Evolutionary conservation across 1,140 invertebrate species (phyloP).

Genomic region (Pararge aegeria): DNA sequence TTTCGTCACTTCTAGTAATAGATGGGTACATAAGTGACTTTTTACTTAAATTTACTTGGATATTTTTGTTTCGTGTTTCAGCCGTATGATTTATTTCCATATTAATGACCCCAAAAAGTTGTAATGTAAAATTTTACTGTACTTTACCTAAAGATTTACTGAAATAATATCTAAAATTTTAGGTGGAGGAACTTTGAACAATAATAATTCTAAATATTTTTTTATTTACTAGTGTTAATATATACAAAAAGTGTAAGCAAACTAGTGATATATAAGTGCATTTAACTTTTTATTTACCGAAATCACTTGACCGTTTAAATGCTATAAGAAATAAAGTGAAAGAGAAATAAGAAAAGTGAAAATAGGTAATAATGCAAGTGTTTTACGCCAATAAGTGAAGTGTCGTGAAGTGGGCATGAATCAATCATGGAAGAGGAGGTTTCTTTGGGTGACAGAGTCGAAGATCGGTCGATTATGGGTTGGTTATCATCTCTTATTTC

Average conservation of each 20-base stretch:
- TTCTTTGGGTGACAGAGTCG: constrained; percentile 55
- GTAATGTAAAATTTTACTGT: neutral
- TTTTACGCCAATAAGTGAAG: constrained; percentile 2
- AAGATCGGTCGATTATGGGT: constrained; percentile 61
- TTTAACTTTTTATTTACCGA: neutral
- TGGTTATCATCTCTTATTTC: constrained; percentile 27
- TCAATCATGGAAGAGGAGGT: constrained; percentile 56
- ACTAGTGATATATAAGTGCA: neutral
- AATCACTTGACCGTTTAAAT: neutral
- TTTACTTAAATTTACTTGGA: no score
- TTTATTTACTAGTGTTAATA: neutral
- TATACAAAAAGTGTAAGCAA: neutral
- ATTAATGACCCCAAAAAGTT: neutral
- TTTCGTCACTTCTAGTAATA: no score
- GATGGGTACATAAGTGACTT: no score
- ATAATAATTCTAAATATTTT: no score
- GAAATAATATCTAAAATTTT: no score
- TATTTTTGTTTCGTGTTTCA: no score
- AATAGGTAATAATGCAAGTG: constrained; percentile 4
- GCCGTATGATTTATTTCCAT: no score
- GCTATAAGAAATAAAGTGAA: neutral
- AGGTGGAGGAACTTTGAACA: neutral
- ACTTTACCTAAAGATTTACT: no score
- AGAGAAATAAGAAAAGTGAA: constrained; percentile 6
- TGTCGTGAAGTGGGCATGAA: constrained; percentile 47